Conservation (phyloP, 2,888 invertebrate genomes). For the Labia minor region DNA sequence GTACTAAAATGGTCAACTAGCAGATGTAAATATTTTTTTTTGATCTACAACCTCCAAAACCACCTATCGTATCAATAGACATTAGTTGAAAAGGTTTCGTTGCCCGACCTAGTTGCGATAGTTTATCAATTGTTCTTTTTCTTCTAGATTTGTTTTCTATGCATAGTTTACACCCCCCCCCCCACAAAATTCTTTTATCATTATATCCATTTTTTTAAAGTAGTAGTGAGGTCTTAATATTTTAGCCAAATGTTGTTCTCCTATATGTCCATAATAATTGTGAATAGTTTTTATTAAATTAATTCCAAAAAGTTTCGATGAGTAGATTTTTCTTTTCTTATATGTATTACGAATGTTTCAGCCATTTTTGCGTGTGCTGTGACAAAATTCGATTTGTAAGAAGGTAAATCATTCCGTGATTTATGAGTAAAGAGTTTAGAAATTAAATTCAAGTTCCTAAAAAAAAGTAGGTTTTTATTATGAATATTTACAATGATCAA, state of each 20-base stretch:
- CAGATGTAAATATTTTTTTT: too few species aligned
- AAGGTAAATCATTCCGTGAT: too few species aligned
- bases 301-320: not conserved
- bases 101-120: not conserved
- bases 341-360: too few species aligned
- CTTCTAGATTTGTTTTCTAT: too few species aligned
- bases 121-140: not conserved
- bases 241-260: not conserved
- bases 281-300: not conserved
- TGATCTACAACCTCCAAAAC: not conserved
- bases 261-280: not conserved
- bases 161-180: not conserved
- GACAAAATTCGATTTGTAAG: too few species aligned
- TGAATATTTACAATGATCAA: too few species aligned
- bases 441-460: too few species aligned
- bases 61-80: not conserved
- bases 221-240: not conserved
- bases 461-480: too few species aligned
- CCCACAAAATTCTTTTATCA: not conserved
- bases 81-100: not conserved
- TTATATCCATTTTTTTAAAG: not conserved
- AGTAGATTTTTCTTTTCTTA: too few species aligned
- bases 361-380: too few species aligned
- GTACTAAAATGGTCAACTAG: too few species aligned
- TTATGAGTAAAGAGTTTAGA: too few species aligned